phyloP scores from a whole-genome alignment of 2,888 invertebrate species.

The Vandiemenella viatica region DNA sequence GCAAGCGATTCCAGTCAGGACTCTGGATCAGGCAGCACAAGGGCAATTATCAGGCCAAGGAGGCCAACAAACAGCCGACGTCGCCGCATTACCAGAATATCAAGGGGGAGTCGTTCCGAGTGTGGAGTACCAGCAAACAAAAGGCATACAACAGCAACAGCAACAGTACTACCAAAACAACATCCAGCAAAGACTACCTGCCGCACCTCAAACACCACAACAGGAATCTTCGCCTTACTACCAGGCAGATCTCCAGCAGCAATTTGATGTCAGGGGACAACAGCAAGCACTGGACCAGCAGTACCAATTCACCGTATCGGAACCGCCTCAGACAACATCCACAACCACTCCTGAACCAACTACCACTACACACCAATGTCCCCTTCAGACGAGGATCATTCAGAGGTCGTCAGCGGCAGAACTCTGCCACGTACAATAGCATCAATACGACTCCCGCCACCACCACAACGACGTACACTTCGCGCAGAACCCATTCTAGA shows the following conservation, averaged over 20 bases:
- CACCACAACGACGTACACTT: conserved; percentile 13
- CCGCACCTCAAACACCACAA: background rate
- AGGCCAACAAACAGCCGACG: too few species aligned
- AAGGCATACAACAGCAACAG: too few species aligned
- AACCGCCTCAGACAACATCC: background rate
- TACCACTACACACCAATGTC: background rate
- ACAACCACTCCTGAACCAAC: conserved; percentile 1
- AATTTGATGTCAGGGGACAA: too few species aligned
- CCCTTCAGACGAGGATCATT: background rate
- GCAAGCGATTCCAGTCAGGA: too few species aligned
- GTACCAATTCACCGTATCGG: background rate
- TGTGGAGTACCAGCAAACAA: too few species aligned
- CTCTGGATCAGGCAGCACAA: too few species aligned
- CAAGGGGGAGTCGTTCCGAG: too few species aligned
- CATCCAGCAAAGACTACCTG: too few species aligned
- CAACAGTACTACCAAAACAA: too few species aligned
- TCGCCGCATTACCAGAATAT: too few species aligned
- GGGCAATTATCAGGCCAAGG: too few species aligned
- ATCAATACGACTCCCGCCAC: background rate
- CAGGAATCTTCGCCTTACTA: background rate
- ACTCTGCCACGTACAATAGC: too few species aligned
- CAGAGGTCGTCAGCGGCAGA: conserved; percentile 1
- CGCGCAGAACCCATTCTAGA: conserved; percentile 22
- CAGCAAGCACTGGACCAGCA: background rate
- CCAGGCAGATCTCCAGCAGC: background rate